Evolutionary conservation across 2,888 invertebrate genomes (phyloP), one percentile per base, ranked within the genome.

Genomic region (Steromphala cineraria): DNA sequence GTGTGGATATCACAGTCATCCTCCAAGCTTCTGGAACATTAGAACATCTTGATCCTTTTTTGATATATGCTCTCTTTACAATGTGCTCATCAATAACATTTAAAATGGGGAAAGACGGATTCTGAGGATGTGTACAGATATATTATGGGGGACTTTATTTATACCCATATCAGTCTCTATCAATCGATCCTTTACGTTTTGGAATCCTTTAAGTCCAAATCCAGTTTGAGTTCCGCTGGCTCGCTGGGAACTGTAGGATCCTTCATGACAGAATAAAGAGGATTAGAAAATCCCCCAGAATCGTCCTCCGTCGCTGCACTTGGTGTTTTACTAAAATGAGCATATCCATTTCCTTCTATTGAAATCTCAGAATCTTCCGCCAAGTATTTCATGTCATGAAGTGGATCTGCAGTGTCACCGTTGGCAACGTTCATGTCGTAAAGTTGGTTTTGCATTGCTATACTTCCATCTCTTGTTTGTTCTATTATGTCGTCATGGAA

Each of bases 371-470:
- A 40, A 21, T 67, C 81, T 53, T 80, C 84, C 2, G 78, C 46
- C 84, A 84, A 80, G 40, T 75, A 86, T 53, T 85, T 84, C 40
- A 80, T 82, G 10, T 84, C 85, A 3, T 77, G 55, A 10, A 84
- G 19, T 2, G 86, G 75, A 36, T 81, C 82, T 0, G 36, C 56
- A 13, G 80, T 75, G 2, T 75, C 75, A 8, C 85, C 86, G 53
- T 80, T 83, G 8, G 81, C 80, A 7, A 84, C 79, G 56, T 83
- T 82, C 62, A 89, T 82, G 75, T 88, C 90, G 83, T 86, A 91
- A 81, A 91, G 80, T 77, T 87, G 87, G 82, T 91, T 91, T 40
- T 87, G 86, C 56, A 88, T 88, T 24, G 85, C 83, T 10, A 90
- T 79, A 56, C 87, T 87, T 2, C 89, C 90, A 76, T 91, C 90